These are phyloP conservation scores for Lampris incognitus DNA, from an alignment of 2,113 vertebrate genomes.

Conservation along the genomic window DNA sequence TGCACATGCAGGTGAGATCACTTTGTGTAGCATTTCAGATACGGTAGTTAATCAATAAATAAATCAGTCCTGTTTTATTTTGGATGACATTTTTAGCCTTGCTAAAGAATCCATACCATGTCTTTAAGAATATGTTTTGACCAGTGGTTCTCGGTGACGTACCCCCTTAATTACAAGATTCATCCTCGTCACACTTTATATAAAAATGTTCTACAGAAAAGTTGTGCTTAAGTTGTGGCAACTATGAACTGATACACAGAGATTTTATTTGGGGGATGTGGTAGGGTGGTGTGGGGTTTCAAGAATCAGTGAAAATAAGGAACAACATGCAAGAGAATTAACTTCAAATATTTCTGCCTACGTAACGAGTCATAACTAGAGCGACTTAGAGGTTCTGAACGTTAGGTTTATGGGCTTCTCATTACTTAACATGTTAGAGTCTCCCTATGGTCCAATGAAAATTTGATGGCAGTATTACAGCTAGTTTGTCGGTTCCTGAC, in stretches of 20 bases:
- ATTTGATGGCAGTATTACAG: conserved; percentile 65
- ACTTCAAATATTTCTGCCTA: conserved; percentile 61
- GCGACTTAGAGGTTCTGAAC: conserved; percentile 68
- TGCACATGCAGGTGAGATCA: too few species aligned
- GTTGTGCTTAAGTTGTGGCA: background rate
- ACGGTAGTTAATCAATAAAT: too few species aligned
- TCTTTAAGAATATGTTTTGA: too few species aligned
- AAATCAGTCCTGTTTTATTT: too few species aligned
- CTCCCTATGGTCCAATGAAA: conserved; percentile 76
- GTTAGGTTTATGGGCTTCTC: conserved; percentile 73
- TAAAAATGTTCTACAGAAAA: background rate
- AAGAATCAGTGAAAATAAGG: conserved; percentile 47
- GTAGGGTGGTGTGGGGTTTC: background rate
- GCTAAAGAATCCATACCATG: too few species aligned
- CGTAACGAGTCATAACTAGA: conserved; percentile 64
- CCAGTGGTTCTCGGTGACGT: too few species aligned
- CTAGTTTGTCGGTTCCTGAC: conserved; percentile 61
- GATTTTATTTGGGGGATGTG: conserved; percentile 6
- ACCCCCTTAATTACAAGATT: too few species aligned
- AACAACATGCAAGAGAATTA: conserved; percentile 50
- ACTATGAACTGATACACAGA: conserved; percentile 6
- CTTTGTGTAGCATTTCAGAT: background rate
- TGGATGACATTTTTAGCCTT: too few species aligned
- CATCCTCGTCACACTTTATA: background rate
- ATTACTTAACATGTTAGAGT: conserved; percentile 77